Conservation (phyloP, 1,140 invertebrate genomes). For the Diuraphis noxia region DNA sequence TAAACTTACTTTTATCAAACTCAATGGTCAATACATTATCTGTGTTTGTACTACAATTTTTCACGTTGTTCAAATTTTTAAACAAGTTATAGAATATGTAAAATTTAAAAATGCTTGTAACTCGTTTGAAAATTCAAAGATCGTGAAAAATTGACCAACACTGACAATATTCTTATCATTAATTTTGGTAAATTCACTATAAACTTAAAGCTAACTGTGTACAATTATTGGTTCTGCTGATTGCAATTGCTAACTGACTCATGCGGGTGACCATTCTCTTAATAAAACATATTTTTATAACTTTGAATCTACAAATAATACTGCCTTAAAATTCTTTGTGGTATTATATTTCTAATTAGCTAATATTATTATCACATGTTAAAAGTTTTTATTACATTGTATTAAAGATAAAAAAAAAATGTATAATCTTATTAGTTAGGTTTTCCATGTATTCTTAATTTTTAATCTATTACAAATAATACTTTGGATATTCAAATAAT, state of each 20-base stretch:
- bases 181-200: neutral
- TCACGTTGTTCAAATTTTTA: neutral
- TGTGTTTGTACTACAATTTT: neutral
- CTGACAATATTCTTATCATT: no score
- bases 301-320: neutral
- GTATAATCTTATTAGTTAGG: neutral
- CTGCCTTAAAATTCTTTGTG: neutral
- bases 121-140: neutral
- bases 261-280: neutral
- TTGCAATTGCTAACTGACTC: neutral
- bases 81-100: neutral
- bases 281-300: neutral
- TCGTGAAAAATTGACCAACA: neutral
- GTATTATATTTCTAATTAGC: neutral
- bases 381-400: neutral
- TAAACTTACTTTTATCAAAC: neutral
- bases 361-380: neutral
- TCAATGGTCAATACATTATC: neutral
- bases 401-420: conserved; percentile 7
- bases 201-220: neutral
- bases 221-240: neutral
- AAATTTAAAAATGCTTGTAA: neutral
- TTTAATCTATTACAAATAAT: neutral
- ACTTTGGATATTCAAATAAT: neutral
- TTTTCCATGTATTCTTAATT: neutral